Base-by-base conservation (phyloP, 2,797 vertebrate genomes). In the Notolepis coatsorum region DNA sequence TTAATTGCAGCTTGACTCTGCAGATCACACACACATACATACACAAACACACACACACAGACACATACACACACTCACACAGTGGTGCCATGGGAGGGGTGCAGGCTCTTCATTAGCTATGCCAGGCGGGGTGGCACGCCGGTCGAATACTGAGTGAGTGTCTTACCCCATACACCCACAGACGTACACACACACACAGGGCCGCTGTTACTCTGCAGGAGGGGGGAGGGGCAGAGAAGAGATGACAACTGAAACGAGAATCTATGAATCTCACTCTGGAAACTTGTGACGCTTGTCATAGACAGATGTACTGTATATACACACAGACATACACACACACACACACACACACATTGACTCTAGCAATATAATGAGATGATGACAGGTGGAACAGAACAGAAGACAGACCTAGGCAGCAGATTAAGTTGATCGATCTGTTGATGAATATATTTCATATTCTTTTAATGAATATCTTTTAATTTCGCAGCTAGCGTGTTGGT, bases 1-100 rank as follows among this genome's bases (percentile, higher is more conserved):
- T 88, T 90, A 91, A 91, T 89, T 90, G 84, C 84, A 86, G 80
- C 84, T 88, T 88, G 82, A 88, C 84, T 90, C 82, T 56, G 66
- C 73, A 72, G 79, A 74, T 82, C 38, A 37, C 27, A 10, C 63
- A 31, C 28, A 13, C 28, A 15, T 38, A 8, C 28, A 23, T 64
- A 7, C 33, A 48, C 65, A 65, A 75, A 54, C 65, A 7, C 33
- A 48, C 65, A 65, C 77, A 54, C 48, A 17, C 55, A 41, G 63
- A 56, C 28, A 33, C 52, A 56, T 48, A 43, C 53, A 10, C 24
- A 18, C 54, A 43, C 54, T 18, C 39, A 37, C 24, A 43, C 49
- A 9, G 10, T 5, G 37, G 57, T 68, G 68, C 17, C 58, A 71
- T 63, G 60, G 81, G 77, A 79, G 79, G 79, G 69, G 71, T 17